Base-by-base conservation (phyloP, 1,140 invertebrate species). In the Lordiphosa clarofinis region DNA sequence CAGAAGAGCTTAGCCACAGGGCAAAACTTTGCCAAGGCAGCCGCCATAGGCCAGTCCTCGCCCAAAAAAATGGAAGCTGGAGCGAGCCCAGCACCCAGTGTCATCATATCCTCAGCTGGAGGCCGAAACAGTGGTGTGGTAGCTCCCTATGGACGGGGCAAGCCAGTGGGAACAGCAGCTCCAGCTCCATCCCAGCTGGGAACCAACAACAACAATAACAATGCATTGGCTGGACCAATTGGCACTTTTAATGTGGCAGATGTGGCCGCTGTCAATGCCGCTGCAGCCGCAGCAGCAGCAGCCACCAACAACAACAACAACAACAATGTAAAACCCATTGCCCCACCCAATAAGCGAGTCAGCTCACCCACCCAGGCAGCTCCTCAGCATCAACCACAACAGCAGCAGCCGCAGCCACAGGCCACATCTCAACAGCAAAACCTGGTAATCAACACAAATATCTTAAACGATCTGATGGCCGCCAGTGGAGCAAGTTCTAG, bases 141-240 rank as follows among this genome's bases (percentile, higher is more conserved):
- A 44, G 90, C 78, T 66, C 90, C 44, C 62, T 91, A 56, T 89
- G 91, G 56, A 89, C 91, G 82, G 89, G 90, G 90, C 73, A 90
- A 56, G 53, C 72, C 73, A 10, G 73, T 89, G 21, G 57, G 68
- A 2, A 55, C 56, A 12, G 58, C 33, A 35, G 50, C 86, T 56
- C n/a, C n/a, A n/a, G 64, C 88, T 35, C 57, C 90, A 50, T 86
- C 91, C 44, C 88, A 90, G 63, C 58, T 91, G 66, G 70, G 73
- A 88, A n/a, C n/a, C n/a, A 40, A 86, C 89, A 68, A 9, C 9
- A 78, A 48, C 12, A 73, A 52, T 19, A 66, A 70, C 38, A 88
- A 88, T 38, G 73, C 84, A 64, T 81, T 88, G 66, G 64, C 87
- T 71, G 87, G 87, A 50, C 87, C 87, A 64, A 88, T 88, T 70